Evolutionary conservation across 2,888 invertebrate species (phyloP).

Genomic region (Calliopum simillimum): DNA sequence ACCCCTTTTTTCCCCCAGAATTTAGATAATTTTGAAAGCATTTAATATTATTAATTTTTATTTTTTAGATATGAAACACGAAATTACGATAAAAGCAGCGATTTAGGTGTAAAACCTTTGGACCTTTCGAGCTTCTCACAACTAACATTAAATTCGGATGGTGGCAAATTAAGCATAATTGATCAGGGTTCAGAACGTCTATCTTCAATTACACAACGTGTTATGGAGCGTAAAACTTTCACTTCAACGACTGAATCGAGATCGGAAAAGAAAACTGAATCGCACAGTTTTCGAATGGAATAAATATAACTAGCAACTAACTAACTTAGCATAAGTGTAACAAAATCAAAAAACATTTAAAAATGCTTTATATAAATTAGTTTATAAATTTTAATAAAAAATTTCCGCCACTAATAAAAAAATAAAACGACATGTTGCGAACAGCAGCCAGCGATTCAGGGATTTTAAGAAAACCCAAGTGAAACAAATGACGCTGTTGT

Average conservation of each 20-base stretch:
- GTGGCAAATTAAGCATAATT: conserved; percentile 63
- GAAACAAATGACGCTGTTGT: too few species aligned
- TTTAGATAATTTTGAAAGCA: background rate
- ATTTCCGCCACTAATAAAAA: background rate
- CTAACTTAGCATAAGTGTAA: conserved; percentile 15
- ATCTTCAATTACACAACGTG: conserved; percentile 66
- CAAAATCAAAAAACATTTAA: background rate
- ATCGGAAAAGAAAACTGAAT: conserved; percentile 65
- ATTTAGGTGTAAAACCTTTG: conserved; percentile 57
- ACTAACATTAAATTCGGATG: conserved; percentile 63
- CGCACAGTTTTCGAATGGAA: conserved; percentile 67
- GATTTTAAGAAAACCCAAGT: too few species aligned
- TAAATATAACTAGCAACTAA: conserved; percentile 44
- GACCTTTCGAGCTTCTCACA: conserved; percentile 65
- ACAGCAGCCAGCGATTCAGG: too few species aligned
- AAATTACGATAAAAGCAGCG: conserved; percentile 63
- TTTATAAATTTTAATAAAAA: background rate
- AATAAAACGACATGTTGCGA: background rate
- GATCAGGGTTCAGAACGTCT: conserved; percentile 65
- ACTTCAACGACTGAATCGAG: conserved; percentile 66
- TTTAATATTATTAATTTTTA: conserved; percentile 20
- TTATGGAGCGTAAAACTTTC: conserved; percentile 66
- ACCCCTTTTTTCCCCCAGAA: too few species aligned
- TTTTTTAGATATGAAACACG: conserved; percentile 65
- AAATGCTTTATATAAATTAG: background rate